A percentile compares a stretch with the other conserved stretches of the same genome.
These are phyloP conservation scores for Abrostola tripartita DNA, from an alignment of 2,888 invertebrate genomes.

Conservation along the genomic window DNA sequence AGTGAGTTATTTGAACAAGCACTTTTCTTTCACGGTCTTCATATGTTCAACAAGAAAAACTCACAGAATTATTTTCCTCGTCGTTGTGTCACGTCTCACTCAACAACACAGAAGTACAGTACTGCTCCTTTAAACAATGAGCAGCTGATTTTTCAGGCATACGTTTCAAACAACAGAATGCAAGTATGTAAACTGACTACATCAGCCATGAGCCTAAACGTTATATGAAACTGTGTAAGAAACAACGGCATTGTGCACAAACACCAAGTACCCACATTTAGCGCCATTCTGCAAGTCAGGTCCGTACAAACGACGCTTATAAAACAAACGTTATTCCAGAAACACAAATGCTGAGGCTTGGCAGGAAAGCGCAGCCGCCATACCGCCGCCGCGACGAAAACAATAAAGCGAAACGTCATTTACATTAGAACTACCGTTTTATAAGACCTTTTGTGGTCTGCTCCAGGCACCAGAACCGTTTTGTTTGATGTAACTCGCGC, in stretches of 20 bases:
- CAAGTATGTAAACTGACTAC: neutral
- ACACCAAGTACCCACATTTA: constrained; percentile 36
- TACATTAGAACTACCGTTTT: constrained; percentile 59
- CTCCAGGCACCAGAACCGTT: constrained; percentile 35
- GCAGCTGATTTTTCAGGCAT: neutral
- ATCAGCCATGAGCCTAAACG: neutral
- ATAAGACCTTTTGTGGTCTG: constrained; percentile 52
- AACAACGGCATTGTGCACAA: constrained; percentile 37
- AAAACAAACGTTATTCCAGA: constrained; percentile 58
- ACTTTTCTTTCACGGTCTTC: constrained; percentile 1
- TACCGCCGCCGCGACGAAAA: constrained; percentile 54
- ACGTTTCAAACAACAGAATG: neutral
- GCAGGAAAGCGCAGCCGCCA: constrained; percentile 57
- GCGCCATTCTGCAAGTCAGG: constrained; percentile 23
- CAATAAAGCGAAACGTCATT: constrained; percentile 60
- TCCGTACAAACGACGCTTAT: constrained; percentile 40
- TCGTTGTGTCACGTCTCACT: neutral
- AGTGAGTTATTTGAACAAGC: constrained; percentile 11
- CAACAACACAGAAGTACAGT: neutral
- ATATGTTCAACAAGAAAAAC: neutral
- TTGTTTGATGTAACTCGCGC: constrained; percentile 30
- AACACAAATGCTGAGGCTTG: constrained; percentile 57
- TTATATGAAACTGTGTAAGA: neutral
- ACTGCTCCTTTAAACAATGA: no score
- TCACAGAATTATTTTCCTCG: neutral